A percentile compares a stretch with the other conserved stretches of the same genome.
Conservation (phyloP, 2,797 vertebrate species). For the Lindbergichthys nudifrons region DNA sequence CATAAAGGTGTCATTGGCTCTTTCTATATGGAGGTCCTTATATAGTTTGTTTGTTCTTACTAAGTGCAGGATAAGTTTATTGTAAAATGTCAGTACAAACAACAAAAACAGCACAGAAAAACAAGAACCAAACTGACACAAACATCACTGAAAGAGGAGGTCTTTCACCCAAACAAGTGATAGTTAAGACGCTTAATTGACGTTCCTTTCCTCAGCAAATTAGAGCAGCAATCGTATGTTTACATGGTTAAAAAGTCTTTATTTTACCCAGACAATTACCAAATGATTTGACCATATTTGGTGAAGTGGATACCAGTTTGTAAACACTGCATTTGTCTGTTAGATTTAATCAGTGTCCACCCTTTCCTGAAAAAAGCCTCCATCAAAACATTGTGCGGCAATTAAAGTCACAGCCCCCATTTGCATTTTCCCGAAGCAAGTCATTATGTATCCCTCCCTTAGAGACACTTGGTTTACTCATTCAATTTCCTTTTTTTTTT, state of each 20-base stretch:
- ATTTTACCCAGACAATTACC: conserved; percentile 53
- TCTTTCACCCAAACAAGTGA: conserved; percentile 24
- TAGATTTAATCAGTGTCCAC: conserved; percentile 66
- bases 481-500: background rate
- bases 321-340: conserved; percentile 66
- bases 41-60: too few relatives aligned
- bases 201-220: conserved; percentile 44
- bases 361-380: conserved; percentile 65
- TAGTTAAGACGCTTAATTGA: conserved; percentile 45
- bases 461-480: background rate
- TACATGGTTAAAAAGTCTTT: conserved; percentile 34
- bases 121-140: background rate
- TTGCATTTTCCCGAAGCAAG: background rate
- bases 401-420: conserved; percentile 35
- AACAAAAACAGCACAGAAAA: background rate
- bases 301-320: conserved; percentile 65
- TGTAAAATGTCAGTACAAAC: background rate
- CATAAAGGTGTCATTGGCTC: too few relatives aligned
- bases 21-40: too few relatives aligned
- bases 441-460: conserved; percentile 1
- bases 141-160: background rate
- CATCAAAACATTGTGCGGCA: conserved; percentile 50
- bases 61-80: background rate
- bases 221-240: conserved; percentile 35
- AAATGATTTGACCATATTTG: conserved; percentile 71